These are phyloP conservation scores for Stylophora pistillata DNA, from an alignment of 64 coral and sea anemone species.

Conservation along the genomic window DNA sequence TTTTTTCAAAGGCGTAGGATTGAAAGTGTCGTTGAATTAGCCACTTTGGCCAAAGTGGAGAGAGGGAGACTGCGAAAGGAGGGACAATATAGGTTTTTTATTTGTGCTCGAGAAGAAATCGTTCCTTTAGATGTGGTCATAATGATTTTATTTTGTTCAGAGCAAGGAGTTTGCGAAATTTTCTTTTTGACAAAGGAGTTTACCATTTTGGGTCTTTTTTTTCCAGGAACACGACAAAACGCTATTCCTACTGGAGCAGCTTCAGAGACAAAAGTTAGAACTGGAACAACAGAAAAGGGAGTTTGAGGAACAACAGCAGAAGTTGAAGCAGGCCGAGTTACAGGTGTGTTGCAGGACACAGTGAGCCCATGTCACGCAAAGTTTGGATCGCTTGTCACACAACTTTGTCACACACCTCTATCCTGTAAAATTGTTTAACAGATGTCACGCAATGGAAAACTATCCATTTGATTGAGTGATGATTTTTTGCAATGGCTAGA, in stretches of 20 bases:
- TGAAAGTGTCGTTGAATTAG: no score
- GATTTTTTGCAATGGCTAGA: no score
- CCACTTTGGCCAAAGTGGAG: no score
- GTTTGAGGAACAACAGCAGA: constrained; percentile 49
- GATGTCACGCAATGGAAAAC: no score
- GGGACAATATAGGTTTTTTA: no score
- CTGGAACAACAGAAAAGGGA: constrained; percentile 65
- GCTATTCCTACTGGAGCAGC: constrained; percentile 52
- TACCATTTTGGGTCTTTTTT: not conserved
- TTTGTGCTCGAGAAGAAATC: no score
- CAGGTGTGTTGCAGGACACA: constrained; percentile 19
- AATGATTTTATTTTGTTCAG: no score
- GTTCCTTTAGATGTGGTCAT: no score
- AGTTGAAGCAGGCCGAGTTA: constrained; percentile 41
- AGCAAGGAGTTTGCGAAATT: no score
- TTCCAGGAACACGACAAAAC: constrained; percentile 65
- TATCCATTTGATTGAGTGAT: no score
- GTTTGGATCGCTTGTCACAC: not conserved
- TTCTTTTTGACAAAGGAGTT: not conserved
- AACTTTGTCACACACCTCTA: not conserved
- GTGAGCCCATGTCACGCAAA: not conserved
- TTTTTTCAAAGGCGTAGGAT: no score
- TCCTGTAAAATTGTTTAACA: not conserved
- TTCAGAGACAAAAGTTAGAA: constrained; percentile 59
- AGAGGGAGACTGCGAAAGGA: no score